phyloP scores from a whole-genome alignment of 2,888 invertebrate genomes.

The Clunio marinus region DNA sequence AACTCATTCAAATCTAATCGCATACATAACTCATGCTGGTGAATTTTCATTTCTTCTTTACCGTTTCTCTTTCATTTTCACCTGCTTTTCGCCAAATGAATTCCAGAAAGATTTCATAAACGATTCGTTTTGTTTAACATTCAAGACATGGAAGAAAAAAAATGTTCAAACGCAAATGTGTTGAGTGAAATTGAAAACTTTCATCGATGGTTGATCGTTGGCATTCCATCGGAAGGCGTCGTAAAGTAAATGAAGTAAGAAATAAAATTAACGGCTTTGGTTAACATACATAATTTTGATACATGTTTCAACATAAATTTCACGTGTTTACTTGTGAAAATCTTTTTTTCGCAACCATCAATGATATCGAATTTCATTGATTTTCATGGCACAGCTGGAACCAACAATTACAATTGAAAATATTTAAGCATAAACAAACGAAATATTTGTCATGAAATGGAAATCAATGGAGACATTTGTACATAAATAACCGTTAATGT shows the following conservation, averaged over 20 bases:
- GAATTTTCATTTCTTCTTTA: too few relatives aligned
- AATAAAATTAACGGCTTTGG: background rate
- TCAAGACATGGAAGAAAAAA: background rate
- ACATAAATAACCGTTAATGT: too few relatives aligned
- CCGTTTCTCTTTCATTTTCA: background rate
- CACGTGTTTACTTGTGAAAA: background rate
- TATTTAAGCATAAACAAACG: too few relatives aligned
- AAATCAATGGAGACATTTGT: too few relatives aligned
- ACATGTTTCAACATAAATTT: too few relatives aligned
- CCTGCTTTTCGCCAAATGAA: background rate
- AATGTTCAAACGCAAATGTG: background rate
- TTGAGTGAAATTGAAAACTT: slow-evolving; percentile 7
- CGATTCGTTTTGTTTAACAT: background rate
- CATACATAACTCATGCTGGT: too few relatives aligned
- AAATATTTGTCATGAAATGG: too few relatives aligned
- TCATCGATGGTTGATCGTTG: background rate
- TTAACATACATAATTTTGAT: background rate
- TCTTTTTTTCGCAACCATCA: background rate
- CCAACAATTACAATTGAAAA: too few relatives aligned
- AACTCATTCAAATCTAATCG: too few relatives aligned
- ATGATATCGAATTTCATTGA: slow-evolving; percentile 6
- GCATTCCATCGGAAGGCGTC: background rate
- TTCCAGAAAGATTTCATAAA: background rate
- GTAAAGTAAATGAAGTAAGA: background rate
- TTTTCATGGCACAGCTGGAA: too few relatives aligned